phyloP scores from a whole-genome alignment of 2,888 invertebrate species.

The Baronia brevicornis region DNA sequence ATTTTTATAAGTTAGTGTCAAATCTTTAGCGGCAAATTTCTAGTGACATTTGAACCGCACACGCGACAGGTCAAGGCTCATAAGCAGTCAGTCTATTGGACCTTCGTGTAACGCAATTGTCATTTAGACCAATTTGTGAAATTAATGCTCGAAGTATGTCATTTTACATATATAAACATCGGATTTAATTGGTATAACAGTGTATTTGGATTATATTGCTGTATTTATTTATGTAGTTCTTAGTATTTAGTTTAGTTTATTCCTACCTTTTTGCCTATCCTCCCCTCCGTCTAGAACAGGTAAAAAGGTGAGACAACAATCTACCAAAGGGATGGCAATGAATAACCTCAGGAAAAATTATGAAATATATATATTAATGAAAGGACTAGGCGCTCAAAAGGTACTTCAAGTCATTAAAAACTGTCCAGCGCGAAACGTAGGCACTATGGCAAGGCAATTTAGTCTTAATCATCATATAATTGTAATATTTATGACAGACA shows the following conservation, averaged over 20 bases:
- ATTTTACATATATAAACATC: conserved; percentile 22
- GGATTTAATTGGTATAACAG: conserved; percentile 33
- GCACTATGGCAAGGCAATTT: too few species aligned
- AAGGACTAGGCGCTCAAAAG: too few species aligned
- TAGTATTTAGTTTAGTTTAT: background rate
- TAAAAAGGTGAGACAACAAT: too few species aligned
- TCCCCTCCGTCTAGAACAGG: too few species aligned
- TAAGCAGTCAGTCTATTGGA: conserved; percentile 24
- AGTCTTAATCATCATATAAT: too few species aligned
- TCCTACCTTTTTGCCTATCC: background rate
- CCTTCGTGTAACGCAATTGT: conserved; percentile 40
- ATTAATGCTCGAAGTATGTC: conserved; percentile 38
- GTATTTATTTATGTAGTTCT: background rate
- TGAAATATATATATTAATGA: too few species aligned
- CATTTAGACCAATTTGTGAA: conserved; percentile 57
- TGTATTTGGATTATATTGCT: background rate
- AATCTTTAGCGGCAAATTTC: conserved; percentile 23
- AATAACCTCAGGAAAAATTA: too few species aligned
- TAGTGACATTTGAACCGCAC: conserved; percentile 43
- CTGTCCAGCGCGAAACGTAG: too few species aligned
- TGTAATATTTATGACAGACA: too few species aligned
- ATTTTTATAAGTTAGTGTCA: conserved; percentile 13
- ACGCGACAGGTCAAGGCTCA: conserved; percentile 62
- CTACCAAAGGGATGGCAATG: too few species aligned
- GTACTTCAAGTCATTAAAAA: too few species aligned